phyloP scores from a whole-genome alignment of 2,113 vertebrate species.

The Callithrix jacchus region DNA sequence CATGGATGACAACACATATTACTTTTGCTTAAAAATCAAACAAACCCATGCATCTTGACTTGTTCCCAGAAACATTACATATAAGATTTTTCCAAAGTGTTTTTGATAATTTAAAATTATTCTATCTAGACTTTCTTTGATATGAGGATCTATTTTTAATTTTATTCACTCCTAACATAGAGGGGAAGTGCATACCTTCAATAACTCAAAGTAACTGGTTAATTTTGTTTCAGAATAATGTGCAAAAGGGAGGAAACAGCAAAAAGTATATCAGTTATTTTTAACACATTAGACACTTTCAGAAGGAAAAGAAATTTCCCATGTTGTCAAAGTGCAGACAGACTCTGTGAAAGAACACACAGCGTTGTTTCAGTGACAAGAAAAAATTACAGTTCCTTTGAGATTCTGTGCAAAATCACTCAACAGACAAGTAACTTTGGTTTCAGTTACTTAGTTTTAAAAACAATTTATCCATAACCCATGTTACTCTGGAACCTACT shows the following conservation, averaged over 20 bases:
- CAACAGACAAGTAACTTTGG: background rate
- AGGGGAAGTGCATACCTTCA: background rate
- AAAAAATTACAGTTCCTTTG: background rate
- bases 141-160: background rate
- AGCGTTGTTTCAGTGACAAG: constrained; percentile 44
- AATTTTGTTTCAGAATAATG: background rate
- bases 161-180: constrained; percentile 53
- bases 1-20: background rate
- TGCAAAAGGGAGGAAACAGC: background rate
- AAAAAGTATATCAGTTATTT: background rate
- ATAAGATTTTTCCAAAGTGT: background rate
- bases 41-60: background rate
- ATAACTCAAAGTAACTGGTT: background rate
- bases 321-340: constrained; percentile 46
- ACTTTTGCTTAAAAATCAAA: constrained; percentile 31
- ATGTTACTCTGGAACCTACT: background rate
- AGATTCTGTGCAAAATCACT: background rate
- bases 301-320: constrained; percentile 15
- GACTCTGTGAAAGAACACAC: constrained; percentile 72
- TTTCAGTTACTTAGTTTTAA: background rate
- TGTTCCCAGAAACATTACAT: background rate
- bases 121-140: background rate
- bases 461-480: background rate
- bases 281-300: constrained; percentile 30
- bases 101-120: constrained; percentile 24